Evolutionary conservation across 2,797 vertebrate species (phyloP), one percentile per base, ranked within the genome.

Genomic region (Apogon talboti): DNA sequence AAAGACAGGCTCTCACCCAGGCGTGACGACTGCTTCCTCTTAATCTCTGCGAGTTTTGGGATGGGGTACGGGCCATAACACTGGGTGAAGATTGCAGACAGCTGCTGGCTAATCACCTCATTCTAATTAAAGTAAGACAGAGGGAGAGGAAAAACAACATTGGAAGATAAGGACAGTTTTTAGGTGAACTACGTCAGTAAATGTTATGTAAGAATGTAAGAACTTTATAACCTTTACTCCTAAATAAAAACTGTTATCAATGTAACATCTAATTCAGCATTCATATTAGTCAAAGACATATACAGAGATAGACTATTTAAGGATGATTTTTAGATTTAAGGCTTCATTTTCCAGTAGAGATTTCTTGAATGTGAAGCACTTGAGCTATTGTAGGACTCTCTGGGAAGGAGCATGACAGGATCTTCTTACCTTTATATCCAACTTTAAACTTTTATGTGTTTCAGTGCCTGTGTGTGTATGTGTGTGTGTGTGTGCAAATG

Each of bases 1-100:
- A 21, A 52, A 48, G 13, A 42, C 11, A 12, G 7, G 33, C n/a
- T 11, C 91, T 85, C 72, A 95, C 94, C 94, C 18, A 93, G 84
- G 6, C 93, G 92, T 0, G 93, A 89, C 0, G 85, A 78, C 78
- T 87, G 93, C 72, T 94, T 94, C 87, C 76, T 92, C 86, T 94
- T 94, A 73, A 94, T 94, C 90, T 95, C 94, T 1, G 83, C 71
- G 64, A 95, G 90, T 85, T 93, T 93, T 51, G 94, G 94, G 68
- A 95, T 92, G 18, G 94, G 94, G 66, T 95, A 94, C 0, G 94
- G 94, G 11, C 94, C 94, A 1, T 95, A 95, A 76, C 94, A 95
- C 85, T 94, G 93, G 43, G 93, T 94, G 74, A 95, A 94, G 77
- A 95, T 94, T 3, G 90, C 90, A 9, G 92, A 85, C 72, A 95